These are phyloP conservation scores for Haliclona indistincta DNA, from an alignment of 37 sponge, comb jelly and placozoan species.

Conservation along the genomic window DNA sequence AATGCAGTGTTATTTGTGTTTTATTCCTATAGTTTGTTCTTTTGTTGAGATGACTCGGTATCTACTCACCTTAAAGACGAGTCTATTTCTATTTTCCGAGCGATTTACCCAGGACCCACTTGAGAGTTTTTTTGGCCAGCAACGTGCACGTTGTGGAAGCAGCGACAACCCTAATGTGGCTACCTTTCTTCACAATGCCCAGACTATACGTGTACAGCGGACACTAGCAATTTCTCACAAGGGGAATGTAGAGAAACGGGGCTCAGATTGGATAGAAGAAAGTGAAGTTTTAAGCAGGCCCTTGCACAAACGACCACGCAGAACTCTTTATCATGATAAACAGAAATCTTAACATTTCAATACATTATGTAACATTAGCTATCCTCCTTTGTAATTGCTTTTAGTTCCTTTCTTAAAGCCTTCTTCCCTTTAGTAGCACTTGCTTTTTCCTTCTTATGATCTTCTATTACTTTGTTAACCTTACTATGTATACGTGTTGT, in stretches of 20 bases:
- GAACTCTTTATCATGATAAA: no score
- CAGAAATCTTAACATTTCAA: no score
- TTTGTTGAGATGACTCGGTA: slow-evolving; percentile 28
- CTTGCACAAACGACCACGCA: neutral
- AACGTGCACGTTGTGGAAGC: slow-evolving; percentile 12
- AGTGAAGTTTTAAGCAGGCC: neutral
- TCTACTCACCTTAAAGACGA: neutral
- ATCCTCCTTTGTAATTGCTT: neutral
- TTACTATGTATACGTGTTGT: slow-evolving; percentile 3
- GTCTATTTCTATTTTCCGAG: slow-evolving; percentile 16
- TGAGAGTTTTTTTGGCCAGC: slow-evolving; percentile 28
- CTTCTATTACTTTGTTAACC: neutral
- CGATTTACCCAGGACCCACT: slow-evolving; percentile 28
- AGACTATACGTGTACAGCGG: neutral
- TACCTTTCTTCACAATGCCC: slow-evolving; percentile 1
- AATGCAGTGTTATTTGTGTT: neutral
- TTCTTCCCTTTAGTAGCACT: neutral
- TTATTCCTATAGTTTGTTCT: slow-evolving; percentile 1
- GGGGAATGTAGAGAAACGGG: neutral
- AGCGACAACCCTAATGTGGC: slow-evolving; percentile 30
- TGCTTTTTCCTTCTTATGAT: neutral
- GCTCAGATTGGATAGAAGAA: neutral
- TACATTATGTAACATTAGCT: neutral
- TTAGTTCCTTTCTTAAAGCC: neutral
- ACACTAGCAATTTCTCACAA: neutral